phyloP scores from a whole-genome alignment of 2,888 invertebrate species.

The Chloroclystis v-ata region DNA sequence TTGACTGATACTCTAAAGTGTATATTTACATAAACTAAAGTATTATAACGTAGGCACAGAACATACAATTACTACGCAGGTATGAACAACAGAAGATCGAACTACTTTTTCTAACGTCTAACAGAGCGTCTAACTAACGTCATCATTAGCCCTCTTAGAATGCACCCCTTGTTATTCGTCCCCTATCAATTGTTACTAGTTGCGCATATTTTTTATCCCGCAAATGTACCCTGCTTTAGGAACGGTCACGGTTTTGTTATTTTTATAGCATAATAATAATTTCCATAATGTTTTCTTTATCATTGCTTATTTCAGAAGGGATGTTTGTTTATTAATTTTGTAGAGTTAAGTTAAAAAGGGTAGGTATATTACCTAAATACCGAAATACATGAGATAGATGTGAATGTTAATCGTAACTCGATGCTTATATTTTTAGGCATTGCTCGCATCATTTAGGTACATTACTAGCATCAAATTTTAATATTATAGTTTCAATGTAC shows the following conservation, averaged over 20 bases:
- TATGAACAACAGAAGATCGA: too few relatives aligned
- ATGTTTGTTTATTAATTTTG: background rate
- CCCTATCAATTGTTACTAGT: slow-evolving; percentile 72
- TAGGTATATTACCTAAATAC: too few relatives aligned
- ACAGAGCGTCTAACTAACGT: background rate
- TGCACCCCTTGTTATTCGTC: slow-evolving; percentile 51
- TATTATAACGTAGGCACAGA: too few relatives aligned
- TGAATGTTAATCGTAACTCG: too few relatives aligned
- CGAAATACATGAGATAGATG: too few relatives aligned
- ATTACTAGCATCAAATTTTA: too few relatives aligned
- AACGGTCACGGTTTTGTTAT: slow-evolving; percentile 23
- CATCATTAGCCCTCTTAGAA: slow-evolving; percentile 46
- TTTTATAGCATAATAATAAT: slow-evolving; percentile 20
- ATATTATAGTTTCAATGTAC: too few relatives aligned
- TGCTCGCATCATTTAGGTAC: too few relatives aligned
- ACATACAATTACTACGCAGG: too few relatives aligned
- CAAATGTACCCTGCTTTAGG: slow-evolving; percentile 43
- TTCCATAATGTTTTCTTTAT: slow-evolving; percentile 12
- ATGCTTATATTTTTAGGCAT: too few relatives aligned
- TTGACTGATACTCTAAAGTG: too few relatives aligned
- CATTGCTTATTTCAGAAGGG: slow-evolving; percentile 6
- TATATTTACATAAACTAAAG: too few relatives aligned
- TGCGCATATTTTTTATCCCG: slow-evolving; percentile 65
- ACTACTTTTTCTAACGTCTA: background rate
- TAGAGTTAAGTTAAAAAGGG: background rate